A percentile compares a stretch with the other conserved stretches of the same genome.
phyloP scores from a whole-genome alignment of 2,888 invertebrate genomes.

The Lamellibrachia satsuma region DNA sequence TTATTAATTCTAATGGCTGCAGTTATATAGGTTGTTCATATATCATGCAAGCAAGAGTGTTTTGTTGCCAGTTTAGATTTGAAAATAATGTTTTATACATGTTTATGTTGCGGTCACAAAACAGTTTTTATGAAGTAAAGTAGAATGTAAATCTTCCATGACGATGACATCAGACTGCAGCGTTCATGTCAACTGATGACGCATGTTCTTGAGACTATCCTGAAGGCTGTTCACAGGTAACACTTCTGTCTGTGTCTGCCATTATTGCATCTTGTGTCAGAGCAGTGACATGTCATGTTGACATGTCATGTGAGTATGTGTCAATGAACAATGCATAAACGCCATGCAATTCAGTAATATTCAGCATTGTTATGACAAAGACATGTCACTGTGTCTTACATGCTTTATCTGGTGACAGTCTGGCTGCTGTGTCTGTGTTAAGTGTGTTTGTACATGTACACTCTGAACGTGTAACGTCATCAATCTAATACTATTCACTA shows the following conservation, averaged over 20 bases:
- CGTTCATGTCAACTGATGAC: slow-evolving; percentile 82
- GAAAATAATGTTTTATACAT: neutral
- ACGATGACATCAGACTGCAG: slow-evolving; percentile 72
- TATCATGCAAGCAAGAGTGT: neutral
- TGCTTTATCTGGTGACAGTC: no score
- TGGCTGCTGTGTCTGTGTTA: no score
- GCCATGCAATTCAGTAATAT: neutral
- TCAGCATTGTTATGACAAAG: neutral
- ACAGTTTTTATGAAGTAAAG: neutral
- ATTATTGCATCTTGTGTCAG: neutral
- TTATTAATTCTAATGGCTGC: no score
- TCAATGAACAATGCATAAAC: neutral
- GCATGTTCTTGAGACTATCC: slow-evolving; percentile 76
- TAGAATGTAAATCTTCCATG: neutral
- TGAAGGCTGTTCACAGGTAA: slow-evolving; percentile 30
- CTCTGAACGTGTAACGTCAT: no score
- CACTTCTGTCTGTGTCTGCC: neutral
- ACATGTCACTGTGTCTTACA: neutral
- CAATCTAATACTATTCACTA: no score
- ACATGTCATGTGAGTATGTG: neutral
- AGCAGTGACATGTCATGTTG: neutral
- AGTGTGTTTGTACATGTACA: no score
- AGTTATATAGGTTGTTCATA: no score
- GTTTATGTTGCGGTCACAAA: neutral
- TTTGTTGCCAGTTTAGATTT: no score